Evolutionary conservation across 2,113 vertebrate genomes (phyloP), one percentile per base, ranked within the genome.

Genomic region (Taurulus bubalis): DNA sequence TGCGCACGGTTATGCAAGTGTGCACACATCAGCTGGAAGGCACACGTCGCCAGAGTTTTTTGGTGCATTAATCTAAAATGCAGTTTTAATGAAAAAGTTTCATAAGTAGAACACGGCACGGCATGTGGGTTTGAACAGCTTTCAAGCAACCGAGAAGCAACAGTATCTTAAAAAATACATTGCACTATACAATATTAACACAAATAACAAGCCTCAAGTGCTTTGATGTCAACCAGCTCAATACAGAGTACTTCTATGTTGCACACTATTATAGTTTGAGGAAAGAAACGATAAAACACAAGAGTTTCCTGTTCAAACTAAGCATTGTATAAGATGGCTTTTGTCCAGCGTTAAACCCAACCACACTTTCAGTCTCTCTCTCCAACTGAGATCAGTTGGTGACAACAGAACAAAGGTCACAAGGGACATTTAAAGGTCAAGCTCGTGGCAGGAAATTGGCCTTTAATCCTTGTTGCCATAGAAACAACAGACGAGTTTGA

Each of bases 401-500:
- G 30, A 84, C 74, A 45, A 77, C 40, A 68, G 58, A 68, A 45
- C 24, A 89, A 91, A 92, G 87, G 88, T 92, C 90, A 87, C 55
- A 22, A 71, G 49, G 84, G 91, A 85, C 87, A 90, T 85, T 85
- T 85, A 90, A 94, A 94, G 90, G 90, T 86, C 70, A 80, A 74
- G 34, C 75, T 84, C 9, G 18, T 85, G 77, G 75, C 82, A 77
- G 80, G 85, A 91, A 80, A 82, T 51, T 74, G 80, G 68, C 69
- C 89, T 92, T 91, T 92, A 90, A 92, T 91, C 87, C 86, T 40
- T 15, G 83, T 80, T 65, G 80, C 86, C 82, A 75, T 79, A 66
- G 85, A 65, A 88, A 87, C 83, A 62, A 84, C 42, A 56, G 83
- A 79, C 28, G 20, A 65, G 83, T 87, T 84, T 82, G 47, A 86